Conservation (phyloP, 2,888 invertebrate genomes). For the Brachyptera putata region DNA sequence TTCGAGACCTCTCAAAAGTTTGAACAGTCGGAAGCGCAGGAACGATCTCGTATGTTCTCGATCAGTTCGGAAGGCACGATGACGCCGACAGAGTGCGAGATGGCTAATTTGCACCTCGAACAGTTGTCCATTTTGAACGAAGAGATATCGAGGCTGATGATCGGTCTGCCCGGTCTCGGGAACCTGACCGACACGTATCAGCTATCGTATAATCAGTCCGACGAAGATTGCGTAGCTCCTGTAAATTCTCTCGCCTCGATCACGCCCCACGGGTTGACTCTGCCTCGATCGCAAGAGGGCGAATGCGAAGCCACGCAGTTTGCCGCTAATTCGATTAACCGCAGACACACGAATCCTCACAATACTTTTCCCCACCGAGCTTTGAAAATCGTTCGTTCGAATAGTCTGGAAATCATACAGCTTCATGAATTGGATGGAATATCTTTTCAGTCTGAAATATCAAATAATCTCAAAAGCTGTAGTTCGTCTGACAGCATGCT, state of each 20-base stretch:
- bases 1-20: too few relatives aligned
- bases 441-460: neutral
- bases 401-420: neutral
- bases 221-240: neutral
- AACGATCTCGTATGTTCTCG: neutral
- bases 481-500: neutral
- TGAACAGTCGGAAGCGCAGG: neutral
- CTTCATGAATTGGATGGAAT: neutral
- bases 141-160: neutral
- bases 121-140: constrained; percentile 3
- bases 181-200: neutral
- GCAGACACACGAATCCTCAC: neutral
- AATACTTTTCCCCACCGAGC: neutral
- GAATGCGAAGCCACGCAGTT: neutral
- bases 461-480: neutral
- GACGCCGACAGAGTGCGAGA: constrained; percentile 15
- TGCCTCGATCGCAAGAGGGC: too few relatives aligned
- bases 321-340: neutral
- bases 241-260: neutral
- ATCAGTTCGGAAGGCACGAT: constrained; percentile 17
- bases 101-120: constrained; percentile 7
- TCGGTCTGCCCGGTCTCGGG: neutral
- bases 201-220: neutral
- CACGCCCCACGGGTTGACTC: neutral
- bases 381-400: neutral